Conservation (phyloP, 2,797 vertebrate genomes). For the Eremophila alpestris region DNA sequence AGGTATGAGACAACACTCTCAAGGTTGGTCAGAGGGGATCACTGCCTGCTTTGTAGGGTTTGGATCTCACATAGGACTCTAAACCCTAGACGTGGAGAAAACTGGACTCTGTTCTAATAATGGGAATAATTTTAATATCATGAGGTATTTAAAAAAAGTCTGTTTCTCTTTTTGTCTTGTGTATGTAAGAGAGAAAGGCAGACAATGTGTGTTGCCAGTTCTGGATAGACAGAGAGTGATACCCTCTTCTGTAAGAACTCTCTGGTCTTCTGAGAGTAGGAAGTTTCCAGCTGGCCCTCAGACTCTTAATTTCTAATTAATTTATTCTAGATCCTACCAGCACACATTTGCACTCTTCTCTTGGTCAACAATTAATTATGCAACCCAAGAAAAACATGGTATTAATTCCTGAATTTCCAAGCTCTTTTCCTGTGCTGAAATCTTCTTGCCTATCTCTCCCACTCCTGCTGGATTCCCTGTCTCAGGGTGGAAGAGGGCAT, state of each 20-base stretch:
- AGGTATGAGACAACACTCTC: neutral
- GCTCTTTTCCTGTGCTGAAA: neutral
- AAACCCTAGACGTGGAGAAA: neutral
- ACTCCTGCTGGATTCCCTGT: neutral
- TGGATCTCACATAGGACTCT: neutral
- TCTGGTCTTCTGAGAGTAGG: neutral
- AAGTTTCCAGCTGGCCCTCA: constrained; percentile 11
- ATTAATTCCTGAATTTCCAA: constrained; percentile 32
- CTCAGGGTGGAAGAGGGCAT: neutral
- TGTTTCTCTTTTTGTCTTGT: neutral
- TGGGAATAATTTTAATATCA: neutral
- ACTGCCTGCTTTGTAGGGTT: neutral
- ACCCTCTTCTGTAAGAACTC: neutral
- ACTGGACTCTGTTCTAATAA: neutral
- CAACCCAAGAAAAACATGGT: neutral
- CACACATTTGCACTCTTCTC: constrained; percentile 4
- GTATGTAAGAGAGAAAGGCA: neutral
- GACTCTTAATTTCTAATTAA: constrained; percentile 5
- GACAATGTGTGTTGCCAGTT: neutral
- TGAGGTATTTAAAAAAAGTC: neutral
- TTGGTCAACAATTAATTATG: constrained; percentile 21
- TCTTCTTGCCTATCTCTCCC: neutral
- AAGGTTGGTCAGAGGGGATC: neutral
- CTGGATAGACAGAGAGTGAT: neutral
- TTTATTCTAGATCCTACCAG: constrained; percentile 10